Conservation (phyloP, 2,113 vertebrate genomes). For the Rhipidura dahli region DNA sequence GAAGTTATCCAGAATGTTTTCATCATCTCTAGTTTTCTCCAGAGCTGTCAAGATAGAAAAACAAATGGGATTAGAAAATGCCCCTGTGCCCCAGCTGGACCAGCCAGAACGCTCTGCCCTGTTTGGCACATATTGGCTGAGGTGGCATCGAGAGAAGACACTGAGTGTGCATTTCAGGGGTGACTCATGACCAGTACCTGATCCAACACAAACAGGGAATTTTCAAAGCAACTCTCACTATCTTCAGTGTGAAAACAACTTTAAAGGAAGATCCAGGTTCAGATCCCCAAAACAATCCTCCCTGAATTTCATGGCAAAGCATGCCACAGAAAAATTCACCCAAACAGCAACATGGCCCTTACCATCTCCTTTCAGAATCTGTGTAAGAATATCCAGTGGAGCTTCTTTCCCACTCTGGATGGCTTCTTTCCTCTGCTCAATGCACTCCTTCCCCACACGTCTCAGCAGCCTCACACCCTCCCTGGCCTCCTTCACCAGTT, state of each 20-base stretch:
- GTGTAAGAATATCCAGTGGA: conserved; percentile 85
- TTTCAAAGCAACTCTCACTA: background rate
- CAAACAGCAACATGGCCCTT: background rate
- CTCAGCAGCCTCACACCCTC: conserved; percentile 79
- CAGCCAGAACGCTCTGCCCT: background rate
- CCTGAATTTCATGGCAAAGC: background rate
- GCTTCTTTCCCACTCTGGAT: conserved; percentile 76
- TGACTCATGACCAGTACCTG: background rate
- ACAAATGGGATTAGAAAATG: background rate
- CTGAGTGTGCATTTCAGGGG: background rate
- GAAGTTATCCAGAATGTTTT: conserved; percentile 90
- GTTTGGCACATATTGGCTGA: background rate
- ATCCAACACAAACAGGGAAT: background rate
- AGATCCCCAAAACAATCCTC: background rate
- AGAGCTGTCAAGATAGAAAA: conserved; percentile 72
- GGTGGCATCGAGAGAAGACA: fast-evolving
- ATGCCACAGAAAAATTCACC: background rate
- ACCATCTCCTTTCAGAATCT: conserved; percentile 82
- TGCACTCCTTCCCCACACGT: conserved; percentile 79
- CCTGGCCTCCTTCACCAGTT: conserved; percentile 74
- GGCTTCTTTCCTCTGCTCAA: conserved; percentile 76
- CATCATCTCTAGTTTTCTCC: conserved; percentile 76
- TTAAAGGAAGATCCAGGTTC: background rate
- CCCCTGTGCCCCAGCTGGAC: background rate
- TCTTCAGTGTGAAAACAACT: background rate